Base-by-base conservation (phyloP, 1,140 invertebrate genomes). In the Dendroctonus valens region DNA sequence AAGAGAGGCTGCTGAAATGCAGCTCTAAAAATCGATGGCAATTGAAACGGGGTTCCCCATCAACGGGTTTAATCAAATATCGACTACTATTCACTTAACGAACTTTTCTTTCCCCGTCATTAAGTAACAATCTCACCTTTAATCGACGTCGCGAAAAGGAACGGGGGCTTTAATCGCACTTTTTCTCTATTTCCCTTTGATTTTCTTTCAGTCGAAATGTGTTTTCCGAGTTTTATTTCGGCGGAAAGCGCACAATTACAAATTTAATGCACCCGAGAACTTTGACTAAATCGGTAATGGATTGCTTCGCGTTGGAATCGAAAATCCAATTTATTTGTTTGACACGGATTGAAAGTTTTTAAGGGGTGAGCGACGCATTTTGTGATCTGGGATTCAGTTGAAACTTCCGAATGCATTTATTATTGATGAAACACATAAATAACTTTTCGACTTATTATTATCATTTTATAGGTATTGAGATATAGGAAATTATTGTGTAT, bases 81-180 rank as follows among this genome's bases (percentile, higher is more conserved):
- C 58, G 51, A 44, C 51, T 40, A 60, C 66, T 68, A 68, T 68
- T 68, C 66, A 58, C 53, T 68, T 68, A 68, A 68, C 66, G 59
- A 68, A 68, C 66, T 68, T 68, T 68, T 55, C 66, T 68, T 68
- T 68, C 66, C 65, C 66, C 44, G 42, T 68, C 66, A 68, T 68
- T 68, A 68, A 63, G 53, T 63, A 68, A 68, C 66, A 68, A 63
- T 68, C 59, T 68, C 59, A 63, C 66, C 60, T 68, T 68, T 68
- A 57, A 57, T 68, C 66, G 51, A 51, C 40, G 54, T 63, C 46
- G 52, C 59, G 38, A 53, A 58, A 57, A 58, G 52, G 54, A 38
- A 12, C 38, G 50, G 26, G 26, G 12, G 37, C 26, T 41, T 14
- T 59, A 49, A 51, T 67, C 50, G 50, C 50, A 40, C 40, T 67